phyloP scores from a whole-genome alignment of 1,140 invertebrate species.

The Drosophila trapezifrons region DNA sequence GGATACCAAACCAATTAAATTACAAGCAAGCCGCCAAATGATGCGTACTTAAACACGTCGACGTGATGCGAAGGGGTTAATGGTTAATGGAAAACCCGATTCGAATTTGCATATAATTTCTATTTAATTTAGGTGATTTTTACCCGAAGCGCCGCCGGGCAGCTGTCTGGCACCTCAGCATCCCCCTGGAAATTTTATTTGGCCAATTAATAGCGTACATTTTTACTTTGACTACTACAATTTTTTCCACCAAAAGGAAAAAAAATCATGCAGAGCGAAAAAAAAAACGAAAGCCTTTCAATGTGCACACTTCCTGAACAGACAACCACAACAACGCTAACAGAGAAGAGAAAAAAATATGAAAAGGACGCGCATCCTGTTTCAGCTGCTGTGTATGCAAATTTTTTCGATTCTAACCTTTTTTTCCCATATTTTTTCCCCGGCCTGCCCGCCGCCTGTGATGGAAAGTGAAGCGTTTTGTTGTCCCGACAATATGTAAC shows the following conservation, averaged over 20 bases:
- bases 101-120: conserved; percentile 79
- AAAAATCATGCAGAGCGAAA: conserved; percentile 6
- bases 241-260: conserved; percentile 48
- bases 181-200: conserved; percentile 8
- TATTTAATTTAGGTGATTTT: conserved; percentile 63
- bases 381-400: conserved; percentile 80
- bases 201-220: conserved; percentile 73
- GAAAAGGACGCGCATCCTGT: conserved; percentile 64
- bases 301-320: conserved; percentile 76
- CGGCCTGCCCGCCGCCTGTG: conserved; percentile 33
- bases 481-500: conserved; percentile 81
- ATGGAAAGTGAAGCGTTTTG: conserved; percentile 78
- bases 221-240: conserved; percentile 67
- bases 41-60: conserved; percentile 82
- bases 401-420: conserved; percentile 73
- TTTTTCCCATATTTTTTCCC: conserved; percentile 45
- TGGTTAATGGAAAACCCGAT: conserved; percentile 69
- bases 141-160: conserved; percentile 1
- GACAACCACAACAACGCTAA: conserved; percentile 61
- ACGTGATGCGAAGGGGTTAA: conserved; percentile 67
- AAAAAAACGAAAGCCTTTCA: conserved; percentile 50
- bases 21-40: conserved; percentile 75
- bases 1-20: conserved; percentile 78
- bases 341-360: conserved; percentile 26
- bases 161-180: neutral